Base-by-base conservation (phyloP, 2,797 vertebrate genomes). In the Gallinago nigripennis region DNA sequence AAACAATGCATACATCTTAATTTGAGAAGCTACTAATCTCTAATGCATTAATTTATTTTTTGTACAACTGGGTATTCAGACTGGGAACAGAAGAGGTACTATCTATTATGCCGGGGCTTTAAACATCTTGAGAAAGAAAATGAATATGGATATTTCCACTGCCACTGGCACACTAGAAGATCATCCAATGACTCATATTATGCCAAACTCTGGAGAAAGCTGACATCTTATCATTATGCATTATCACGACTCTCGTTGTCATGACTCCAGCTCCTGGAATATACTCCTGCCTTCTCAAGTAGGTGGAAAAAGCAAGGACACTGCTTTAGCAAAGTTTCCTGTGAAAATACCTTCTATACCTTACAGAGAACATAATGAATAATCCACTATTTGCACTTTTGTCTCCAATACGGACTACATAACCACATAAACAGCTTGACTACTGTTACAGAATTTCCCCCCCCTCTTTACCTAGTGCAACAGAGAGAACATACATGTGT, bases 181-280 rank as follows among this genome's bases (percentile, higher is more conserved):
- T 71, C 69, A 91, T 86, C 93, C 80, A 76, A 3, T 84, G 77
- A 94, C 60, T 95, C 80, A 70, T 35, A 54, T 93, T 73, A 84
- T 45, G 48, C 51, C 80, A 88, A 90, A 56, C 63, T 76, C 33
- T 24, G 43, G 39, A 94, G 82, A 79, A 89, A 93, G 86, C 51
- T 90, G 83, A 86, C 70, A 93, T 83, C 81, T 90, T 35, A 86
- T 43, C 84, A 82, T 79, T 61, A 86, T 70, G 79, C 61, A 60
- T 91, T 53, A 69, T 85, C 82, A 87, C 8, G 13, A 90, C 81
- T 82, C 84, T 25, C 82, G 35, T 28, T 92, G 88, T 94, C 73
- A 69, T 51, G 69, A 77, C 93, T 95, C 46, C 92, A 91, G 92
- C 71, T 94, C 68, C 16, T 70, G 31, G 64, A 89, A 92, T 60